Percentiles rank a stretch among this genome's conserved stretches.
Conservation (phyloP, 2,113 vertebrate genomes). For the Sinosuthora webbiana region DNA sequence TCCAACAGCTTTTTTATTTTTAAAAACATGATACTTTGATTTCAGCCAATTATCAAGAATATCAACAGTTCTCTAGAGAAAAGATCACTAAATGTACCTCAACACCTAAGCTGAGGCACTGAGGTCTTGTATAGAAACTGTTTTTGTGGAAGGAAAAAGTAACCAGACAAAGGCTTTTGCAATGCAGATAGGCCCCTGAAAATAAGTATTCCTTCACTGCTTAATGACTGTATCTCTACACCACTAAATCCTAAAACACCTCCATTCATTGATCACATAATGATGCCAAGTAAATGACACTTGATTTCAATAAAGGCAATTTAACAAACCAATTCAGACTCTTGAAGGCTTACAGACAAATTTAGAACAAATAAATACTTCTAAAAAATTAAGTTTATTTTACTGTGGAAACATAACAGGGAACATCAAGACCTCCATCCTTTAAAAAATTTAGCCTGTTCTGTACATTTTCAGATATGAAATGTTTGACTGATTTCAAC, state of each 20-base stretch:
- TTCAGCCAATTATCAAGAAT: not conserved
- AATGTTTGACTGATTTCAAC: not conserved
- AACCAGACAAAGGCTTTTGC: not conserved
- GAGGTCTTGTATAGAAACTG: not conserved
- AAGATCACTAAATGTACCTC: not conserved
- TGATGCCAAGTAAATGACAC: not conserved
- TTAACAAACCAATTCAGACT: not conserved
- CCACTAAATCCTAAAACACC: not conserved
- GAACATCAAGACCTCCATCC: not conserved
- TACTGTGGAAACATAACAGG: not conserved
- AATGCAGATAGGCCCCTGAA: not conserved
- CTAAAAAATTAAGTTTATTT: not conserved
- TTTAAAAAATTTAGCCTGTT: not conserved
- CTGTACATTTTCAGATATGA: not conserved
- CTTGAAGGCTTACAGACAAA: not conserved
- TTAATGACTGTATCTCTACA: not conserved
- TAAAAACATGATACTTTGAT: not conserved
- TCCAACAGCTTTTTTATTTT: not conserved
- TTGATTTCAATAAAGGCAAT: not conserved
- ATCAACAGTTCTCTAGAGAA: not conserved
- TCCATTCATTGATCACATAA: not conserved
- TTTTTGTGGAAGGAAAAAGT: not conserved
- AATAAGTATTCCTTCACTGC: not conserved
- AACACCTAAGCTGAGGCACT: not conserved
- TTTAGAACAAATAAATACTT: not conserved